Evolutionary conservation across 2,888 invertebrate species (phyloP), one percentile per base, ranked within the genome.

Genomic region (Papilio elwesi): DNA sequence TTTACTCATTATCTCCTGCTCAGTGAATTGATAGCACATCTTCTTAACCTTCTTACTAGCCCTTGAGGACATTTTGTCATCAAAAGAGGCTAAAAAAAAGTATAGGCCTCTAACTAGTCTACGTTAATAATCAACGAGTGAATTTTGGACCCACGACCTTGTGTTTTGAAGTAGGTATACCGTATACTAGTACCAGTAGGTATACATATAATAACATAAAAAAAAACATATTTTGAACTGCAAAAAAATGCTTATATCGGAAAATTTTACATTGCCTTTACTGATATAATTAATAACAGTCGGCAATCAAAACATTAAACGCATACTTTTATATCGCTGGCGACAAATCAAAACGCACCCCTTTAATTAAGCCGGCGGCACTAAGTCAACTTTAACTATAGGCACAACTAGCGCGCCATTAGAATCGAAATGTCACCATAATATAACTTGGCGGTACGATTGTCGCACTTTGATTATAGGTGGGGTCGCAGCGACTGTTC

Each of bases 331-430:
- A 84, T 83, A 85, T 85, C 85, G 83, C 82, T 79, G 79, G 82
- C 85, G 81, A 90, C 90, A 90, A 91, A 91, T 92, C 90, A 91
- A 87, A 89, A 79, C 79, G 82, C 88, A 85, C 92, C 90, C 91
- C 88, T 90, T 88, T 91, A 90, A 92, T 91, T 91, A 91, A 91
- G 88, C 85, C 81, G 85, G 81, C 85, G 81, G 86, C 87, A 87
- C 88, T 90, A 87, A 89, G 91, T 91, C 90, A 91, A 92, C 90
- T 85, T 78, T 83, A 81, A 83, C 87, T 85, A 85, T 86, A 88
- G 81, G 81, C 82, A 78, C 86, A 88, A 88, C 85, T 87, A 82
- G 73, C 70, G 62, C 68, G 73, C 74, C 74, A 75, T 77, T 75
- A 73, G 73, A 82, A 81, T 81, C 78, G 81, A 81, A 87, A 86